Conservation (phyloP, 2,797 vertebrate genomes). For the Mareca strepera region DNA sequence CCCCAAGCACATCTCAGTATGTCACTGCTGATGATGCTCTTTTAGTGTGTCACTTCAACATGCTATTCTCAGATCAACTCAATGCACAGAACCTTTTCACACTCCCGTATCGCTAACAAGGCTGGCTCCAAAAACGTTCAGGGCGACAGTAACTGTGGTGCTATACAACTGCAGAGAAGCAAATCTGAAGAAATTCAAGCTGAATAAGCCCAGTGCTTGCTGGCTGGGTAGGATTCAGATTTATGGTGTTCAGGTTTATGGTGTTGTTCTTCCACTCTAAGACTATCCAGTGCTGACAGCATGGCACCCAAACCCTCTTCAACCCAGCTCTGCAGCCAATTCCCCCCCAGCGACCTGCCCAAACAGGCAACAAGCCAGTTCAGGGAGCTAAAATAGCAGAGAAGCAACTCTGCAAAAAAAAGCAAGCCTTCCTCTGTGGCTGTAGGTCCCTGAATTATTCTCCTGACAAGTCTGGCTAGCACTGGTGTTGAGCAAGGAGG, state of each 20-base stretch:
- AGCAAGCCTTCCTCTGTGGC: background rate
- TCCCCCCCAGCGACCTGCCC: background rate
- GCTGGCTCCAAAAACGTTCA: background rate
- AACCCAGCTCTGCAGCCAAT: background rate
- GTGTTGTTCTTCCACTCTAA: background rate
- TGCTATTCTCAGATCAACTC: slow-evolving; percentile 19
- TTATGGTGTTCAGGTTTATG: rapidly evolving
- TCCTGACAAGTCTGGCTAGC: background rate
- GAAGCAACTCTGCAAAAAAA: background rate
- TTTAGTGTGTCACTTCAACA: slow-evolving; percentile 50
- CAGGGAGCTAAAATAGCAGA: background rate
- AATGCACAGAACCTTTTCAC: slow-evolving; percentile 4
- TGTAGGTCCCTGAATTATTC: background rate
- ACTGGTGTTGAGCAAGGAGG: background rate
- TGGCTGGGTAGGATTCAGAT: background rate
- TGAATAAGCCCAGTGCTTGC: background rate
- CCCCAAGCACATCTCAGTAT: slow-evolving; percentile 47
- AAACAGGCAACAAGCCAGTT: background rate
- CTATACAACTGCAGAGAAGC: background rate
- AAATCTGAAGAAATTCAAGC: background rate
- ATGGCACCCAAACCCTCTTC: background rate
- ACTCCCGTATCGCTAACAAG: background rate
- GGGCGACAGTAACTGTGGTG: background rate
- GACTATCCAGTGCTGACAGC: rapidly evolving
- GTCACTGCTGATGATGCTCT: slow-evolving; percentile 21